Evolutionary conservation across 2,888 invertebrate species (phyloP), one percentile per base, ranked within the genome.

Genomic region (Melinopterus prodromus): DNA sequence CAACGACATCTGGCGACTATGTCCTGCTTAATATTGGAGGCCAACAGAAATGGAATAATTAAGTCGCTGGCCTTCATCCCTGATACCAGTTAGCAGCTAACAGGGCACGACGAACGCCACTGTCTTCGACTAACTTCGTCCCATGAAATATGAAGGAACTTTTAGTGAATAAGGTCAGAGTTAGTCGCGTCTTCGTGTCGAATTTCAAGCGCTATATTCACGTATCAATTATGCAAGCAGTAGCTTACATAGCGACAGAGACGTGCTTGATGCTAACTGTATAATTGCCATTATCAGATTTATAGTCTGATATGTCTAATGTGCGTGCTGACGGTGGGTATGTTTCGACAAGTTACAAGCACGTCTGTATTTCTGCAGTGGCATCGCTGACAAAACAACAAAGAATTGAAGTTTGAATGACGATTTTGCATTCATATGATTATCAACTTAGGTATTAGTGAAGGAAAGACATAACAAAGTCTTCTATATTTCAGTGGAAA

Each of bases 1-100:
- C 53, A 53, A 53, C 53, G 53, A 53, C 53, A 53, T 53, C 53
- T 53, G 53, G 53, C 53, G 53, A 53, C 53, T 53, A 53, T 53
- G 53, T 53, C 53, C 53, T 53, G 53, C 5, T 53, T 53, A 53
- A 53, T 53, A 53, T 53, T 53, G 53, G 53, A 53, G 53, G 53
- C 53, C 53, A 53, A 2, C 53, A 53, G 53, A 53, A 53, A 53
- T 53, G 53, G 53, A 53, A 53, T 53, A 53, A 53, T 53, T 53
- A 53, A 53, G 53, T 53, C 53, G 53, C 53, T 12, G 53, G 53
- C 53, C 53, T 12, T 53, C 53, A 7, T 53, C 53, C 53, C 53
- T 53, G 2, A 53, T 9, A 12, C 9, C 9, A 53, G 53, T 7
- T 12, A 53, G 3, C 53, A 53, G 53, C 53, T 53, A 53, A 9